Conservation (phyloP, 2,888 invertebrate genomes). For the Scaptomyza reducta region DNA sequence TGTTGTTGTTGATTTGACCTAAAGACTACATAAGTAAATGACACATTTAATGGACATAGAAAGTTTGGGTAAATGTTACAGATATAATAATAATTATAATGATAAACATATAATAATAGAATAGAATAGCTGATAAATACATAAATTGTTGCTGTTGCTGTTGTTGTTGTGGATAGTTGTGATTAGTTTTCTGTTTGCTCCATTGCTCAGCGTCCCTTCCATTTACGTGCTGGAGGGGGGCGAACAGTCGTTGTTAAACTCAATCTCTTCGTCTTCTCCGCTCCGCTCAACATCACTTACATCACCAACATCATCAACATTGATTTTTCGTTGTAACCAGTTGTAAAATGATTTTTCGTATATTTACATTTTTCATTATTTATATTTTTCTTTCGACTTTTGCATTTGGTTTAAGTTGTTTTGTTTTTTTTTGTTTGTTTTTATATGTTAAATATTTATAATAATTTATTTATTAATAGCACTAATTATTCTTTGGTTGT, state of each 20-base stretch:
- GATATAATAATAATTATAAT: conserved; percentile 40
- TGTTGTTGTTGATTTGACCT: conserved; percentile 41
- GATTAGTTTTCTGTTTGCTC: conserved; percentile 34
- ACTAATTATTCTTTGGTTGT: conserved; percentile 84
- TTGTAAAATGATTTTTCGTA: conserved; percentile 31
- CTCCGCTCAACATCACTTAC: conserved; percentile 52
- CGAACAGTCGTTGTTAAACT: conserved; percentile 79
- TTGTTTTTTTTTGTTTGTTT: conserved; percentile 33
- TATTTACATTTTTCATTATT: conserved; percentile 31
- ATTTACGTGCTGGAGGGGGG: conserved; percentile 85
- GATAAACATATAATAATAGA: conserved; percentile 40
- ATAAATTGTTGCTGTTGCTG: conserved; percentile 57
- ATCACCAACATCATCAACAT: conserved; percentile 64
- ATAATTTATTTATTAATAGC: conserved; percentile 76
- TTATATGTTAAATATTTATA: conserved; percentile 69
- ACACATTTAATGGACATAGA: conserved; percentile 77
- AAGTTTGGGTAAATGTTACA: conserved; percentile 65
- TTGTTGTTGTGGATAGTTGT: conserved; percentile 24
- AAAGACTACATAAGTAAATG: conserved; percentile 73
- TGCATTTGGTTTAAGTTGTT: conserved; percentile 62
- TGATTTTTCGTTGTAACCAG: conserved; percentile 47
- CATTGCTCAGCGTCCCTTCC: conserved; percentile 89
- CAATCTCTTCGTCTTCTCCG: conserved; percentile 49
- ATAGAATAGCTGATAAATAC: conserved; percentile 68
- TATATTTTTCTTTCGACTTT: conserved; percentile 49